Base-by-base conservation (phyloP, 1,140 invertebrate genomes). In the Drosophila asahinai region DNA sequence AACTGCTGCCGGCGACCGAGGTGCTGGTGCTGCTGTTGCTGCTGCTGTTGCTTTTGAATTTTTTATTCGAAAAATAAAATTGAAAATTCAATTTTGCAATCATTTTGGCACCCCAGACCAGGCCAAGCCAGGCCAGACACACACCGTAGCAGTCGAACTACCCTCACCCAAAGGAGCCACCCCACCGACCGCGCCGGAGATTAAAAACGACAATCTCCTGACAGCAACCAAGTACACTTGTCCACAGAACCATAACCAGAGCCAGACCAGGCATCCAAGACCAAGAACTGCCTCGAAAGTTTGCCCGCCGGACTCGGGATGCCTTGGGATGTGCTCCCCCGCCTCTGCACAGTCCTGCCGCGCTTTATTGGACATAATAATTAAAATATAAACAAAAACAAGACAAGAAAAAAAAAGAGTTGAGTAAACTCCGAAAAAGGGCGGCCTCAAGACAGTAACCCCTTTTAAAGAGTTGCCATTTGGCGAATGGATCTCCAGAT, bases 81-180 rank as follows among this genome's bases (percentile, higher is more conserved):
- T 87, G 83, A 87, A 87, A 87, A 87, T 87, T 87, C 83, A 87
- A 87, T 87, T 87, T 87, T 72, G 83, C 83, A 87, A 87, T 87
- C 83, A 87, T 87, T 87, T 87, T 87, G 83, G 83, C 83, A 87
- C 83, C 83, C 76, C 66, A 81, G 65, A 77, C 70, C 55, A 66
- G 33, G 58, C 17, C 25, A 52, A 8, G 1, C 9, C 49, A 27
- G 3, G 5, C 42, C 54, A 66, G 45, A 61, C 12, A 52, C 68
- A 55, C 27, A 40, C 38, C 40, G 45, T 57, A 17, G 17, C 19
- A 38, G 47, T 52, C 14, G 36, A 64, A 59, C 62, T 66, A 76
- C 73, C 73, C 70, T 63, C 47, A 38, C 58, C 70, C 5, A 66
- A 38, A 27, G 22, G 22, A 25, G 22, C 52, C 42, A 19, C 38